These are phyloP conservation scores for Clarias macrocephalus DNA, from an alignment of 2,113 vertebrate species.

Conservation along the genomic window DNA sequence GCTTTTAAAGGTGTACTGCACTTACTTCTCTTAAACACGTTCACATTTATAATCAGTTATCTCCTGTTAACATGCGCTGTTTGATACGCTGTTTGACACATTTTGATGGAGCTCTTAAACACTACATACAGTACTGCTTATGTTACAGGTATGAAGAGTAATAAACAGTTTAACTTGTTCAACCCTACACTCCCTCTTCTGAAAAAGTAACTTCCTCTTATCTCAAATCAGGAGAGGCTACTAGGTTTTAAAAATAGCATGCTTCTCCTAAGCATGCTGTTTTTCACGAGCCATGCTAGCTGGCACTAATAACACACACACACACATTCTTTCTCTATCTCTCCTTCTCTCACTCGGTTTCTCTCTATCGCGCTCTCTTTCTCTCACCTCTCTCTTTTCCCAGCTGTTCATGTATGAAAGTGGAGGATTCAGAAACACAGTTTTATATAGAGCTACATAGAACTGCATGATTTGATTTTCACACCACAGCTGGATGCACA, in stretches of 20 bases:
- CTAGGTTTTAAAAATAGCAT: constrained; percentile 6
- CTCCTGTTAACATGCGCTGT: not conserved
- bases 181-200: not conserved
- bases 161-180: not conserved
- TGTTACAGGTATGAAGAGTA: not conserved
- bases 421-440: not conserved
- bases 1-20: not conserved
- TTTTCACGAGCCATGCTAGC: not conserved
- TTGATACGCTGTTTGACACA: not conserved
- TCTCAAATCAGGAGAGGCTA: not conserved
- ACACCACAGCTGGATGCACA: not conserved
- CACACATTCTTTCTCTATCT: not conserved
- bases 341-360: not conserved
- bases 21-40: not conserved
- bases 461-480: not conserved
- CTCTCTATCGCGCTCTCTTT: no score
- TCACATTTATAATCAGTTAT: not conserved
- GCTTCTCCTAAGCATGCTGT: not conserved
- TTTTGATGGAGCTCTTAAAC: not conserved
- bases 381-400: not conserved
- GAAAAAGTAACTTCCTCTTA: constrained; percentile 1
- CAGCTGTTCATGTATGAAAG: not conserved
- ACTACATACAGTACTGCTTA: not conserved
- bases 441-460: not conserved
- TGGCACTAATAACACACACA: not conserved